Evolutionary conservation across 2,888 invertebrate species (phyloP), one percentile per base, ranked within the genome.

Genomic region (Xylophagus ater): DNA sequence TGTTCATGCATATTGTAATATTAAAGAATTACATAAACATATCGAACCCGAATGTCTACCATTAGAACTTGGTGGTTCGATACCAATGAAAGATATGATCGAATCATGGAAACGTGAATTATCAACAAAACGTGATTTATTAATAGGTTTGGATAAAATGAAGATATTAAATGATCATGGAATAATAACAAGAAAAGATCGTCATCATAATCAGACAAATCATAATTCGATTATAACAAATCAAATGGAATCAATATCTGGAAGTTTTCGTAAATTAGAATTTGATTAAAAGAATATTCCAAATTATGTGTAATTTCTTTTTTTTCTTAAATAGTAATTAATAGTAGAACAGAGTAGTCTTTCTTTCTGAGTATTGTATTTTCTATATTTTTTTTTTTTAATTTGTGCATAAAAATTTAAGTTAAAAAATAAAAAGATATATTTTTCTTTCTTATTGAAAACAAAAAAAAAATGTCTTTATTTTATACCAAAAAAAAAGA

Each of bases 1-100:
- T 49, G 63, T 81, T 35, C 67, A 66, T 47, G 78, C 81, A 21
- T 59, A 81, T 55, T 66, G 71, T 35, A 73, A 69, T 39, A 50
- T 73, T 4, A 70, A 72, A 34, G 72, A 75, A 8, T 59, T 84
- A 7, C 69, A 72, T 45, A 70, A 75, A 45, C 59, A 66, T 34
- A 59, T 84, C 3, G 76, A 78, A 48, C 52, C 67, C 0, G 67
- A 68, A 9, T 78, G 81, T 43, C 65, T 87, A 28, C 86, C 87
- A 0, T 67, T 72, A 18, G 76, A 76, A 50, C 76, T 79, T 55
- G 86, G 86, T 1, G 86, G 86, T 2, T 63, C 67, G 4, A 72
- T 83, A 51, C 74, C 81, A 7, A 65, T 76, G 56, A 67, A 73
- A 18, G 77, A 81, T 46, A 84, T 87, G 82, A 72, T 84, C 10